Base-by-base conservation (phyloP, 1,140 invertebrate genomes). In the Hylaeus anthracinus region DNA sequence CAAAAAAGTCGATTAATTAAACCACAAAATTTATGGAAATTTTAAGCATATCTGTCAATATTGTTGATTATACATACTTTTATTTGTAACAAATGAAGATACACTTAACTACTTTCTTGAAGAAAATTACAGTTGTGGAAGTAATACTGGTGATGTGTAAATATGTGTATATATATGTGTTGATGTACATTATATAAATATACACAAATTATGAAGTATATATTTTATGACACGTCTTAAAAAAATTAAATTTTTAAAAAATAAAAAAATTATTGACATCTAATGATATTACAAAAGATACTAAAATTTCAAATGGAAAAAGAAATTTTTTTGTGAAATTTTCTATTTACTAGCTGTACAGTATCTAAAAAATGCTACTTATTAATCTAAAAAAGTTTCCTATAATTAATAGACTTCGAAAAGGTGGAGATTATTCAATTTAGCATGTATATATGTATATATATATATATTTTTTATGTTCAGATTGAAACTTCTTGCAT, bases 1-100 rank as follows among this genome's bases (percentile, higher is more conserved):
- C 0, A 95, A 93, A 88, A 95, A 95, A 90, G 73, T 85, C 4
- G 91, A 94, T 39, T 94, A 90, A 94, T 75, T 39, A 6, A 26
- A 43, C 10, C 26, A 48, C 9, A 64, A 55, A 58, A 15, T 15
- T 72, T 14, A n/a, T 66, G 53, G 12, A 60, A 78, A 72, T 72
- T 72, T 70, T 1, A 60, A 60, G 45, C 74, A 71, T 78, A 77
- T 65, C 53, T 81, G 73, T 78, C 61, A 79, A 73, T 72, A 72
- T 14, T 79, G 70, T 56, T 77, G 12, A 41, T 55, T 37, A 77
- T 71, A 65, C 10, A 65, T 67, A 80, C 61, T 73, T 76, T 67
- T 60, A 67, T 76, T 67, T 76, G 55, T 66, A 76, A 76, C 15
- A 45, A 60, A 67, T 10, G 41, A 58, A 56, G n/a, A 58, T 48